Evolutionary conservation across 2,888 invertebrate genomes (phyloP).

Genomic region (Dryobota labecula): DNA sequence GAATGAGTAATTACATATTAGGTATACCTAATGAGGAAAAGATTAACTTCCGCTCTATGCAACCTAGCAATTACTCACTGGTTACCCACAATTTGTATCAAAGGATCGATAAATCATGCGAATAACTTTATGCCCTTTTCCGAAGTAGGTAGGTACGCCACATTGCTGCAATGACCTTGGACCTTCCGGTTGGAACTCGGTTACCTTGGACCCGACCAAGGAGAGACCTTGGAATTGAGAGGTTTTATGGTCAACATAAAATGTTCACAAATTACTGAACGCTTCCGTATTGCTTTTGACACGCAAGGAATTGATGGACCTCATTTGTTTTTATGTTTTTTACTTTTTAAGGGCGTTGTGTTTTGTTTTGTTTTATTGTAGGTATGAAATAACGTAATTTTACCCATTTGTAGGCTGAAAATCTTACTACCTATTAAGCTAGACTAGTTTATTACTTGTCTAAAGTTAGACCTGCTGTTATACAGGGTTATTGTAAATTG

Average conservation of each 20-base stretch:
- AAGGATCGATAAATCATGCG: constrained; percentile 45
- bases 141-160: constrained; percentile 25
- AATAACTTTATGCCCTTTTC: constrained; percentile 37
- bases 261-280: constrained; percentile 44
- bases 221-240: constrained; percentile 57
- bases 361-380: no score
- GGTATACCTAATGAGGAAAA: constrained; percentile 31
- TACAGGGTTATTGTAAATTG: no score
- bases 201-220: constrained; percentile 53
- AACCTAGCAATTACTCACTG: constrained; percentile 34
- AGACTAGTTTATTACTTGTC: no score
- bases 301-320: constrained; percentile 21
- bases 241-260: constrained; percentile 53
- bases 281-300: constrained; percentile 54
- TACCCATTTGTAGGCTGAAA: no score
- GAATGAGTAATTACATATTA: constrained; percentile 13
- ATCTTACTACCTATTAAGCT: no score
- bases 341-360: background rate
- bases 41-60: constrained; percentile 44
- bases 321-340: constrained; percentile 19
- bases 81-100: constrained; percentile 25
- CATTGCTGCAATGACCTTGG: constrained; percentile 58
- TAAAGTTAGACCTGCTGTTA: no score
- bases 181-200: constrained; percentile 59
- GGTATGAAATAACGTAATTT: no score